Evolutionary conservation across 2,797 vertebrate species (phyloP), one percentile per base, ranked within the genome.

Genomic region (Hybognathus amarus): DNA sequence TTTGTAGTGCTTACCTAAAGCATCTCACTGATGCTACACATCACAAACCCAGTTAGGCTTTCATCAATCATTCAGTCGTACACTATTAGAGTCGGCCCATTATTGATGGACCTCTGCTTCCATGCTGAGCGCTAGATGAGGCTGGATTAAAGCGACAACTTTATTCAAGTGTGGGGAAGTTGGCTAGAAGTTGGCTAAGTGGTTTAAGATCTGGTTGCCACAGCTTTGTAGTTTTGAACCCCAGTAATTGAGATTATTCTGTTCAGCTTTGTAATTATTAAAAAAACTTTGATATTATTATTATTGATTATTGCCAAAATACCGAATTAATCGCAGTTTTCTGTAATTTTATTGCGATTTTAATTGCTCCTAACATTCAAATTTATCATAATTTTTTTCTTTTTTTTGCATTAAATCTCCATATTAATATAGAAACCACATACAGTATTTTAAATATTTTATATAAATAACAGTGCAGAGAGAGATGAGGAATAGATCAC

Each of bases 1-100:
- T 83, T 70, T 61, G 54, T 83, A 38, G 61, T 54, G 50, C 81
- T 69, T 67, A 77, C 73, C 81, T 83, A 56, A 77, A 83, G 66
- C 75, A 33, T 50, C 30, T 70, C 15, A 27, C 40, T 70, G 24
- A 70, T 59, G 67, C 75, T 40, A 54, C 67, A 78, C 66, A 78
- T 50, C 40, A 83, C 40, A 70, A 36, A 56, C 52, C 2, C 24
- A 47, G 42, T 78, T 69, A 70, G 40, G 6, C 66, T 36, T 77
- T 70, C 74, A 83, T 77, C 64, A 27, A 70, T 83, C 66, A 71
- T 71, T 79, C 54, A 66, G 54, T 79, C 30, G 13, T n/a, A 74
- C 27, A 75, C 78, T 73, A n/a, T 82, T 82, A 79, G 63, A 63
- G 38, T 50, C 40, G 1, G 27, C 79, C 3, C 18, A 71, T 87